A percentile compares a stretch with the other conserved stretches of the same genome.
These are phyloP conservation scores for Philonicus albiceps DNA, from an alignment of 2,888 invertebrate genomes.

Conservation along the genomic window DNA sequence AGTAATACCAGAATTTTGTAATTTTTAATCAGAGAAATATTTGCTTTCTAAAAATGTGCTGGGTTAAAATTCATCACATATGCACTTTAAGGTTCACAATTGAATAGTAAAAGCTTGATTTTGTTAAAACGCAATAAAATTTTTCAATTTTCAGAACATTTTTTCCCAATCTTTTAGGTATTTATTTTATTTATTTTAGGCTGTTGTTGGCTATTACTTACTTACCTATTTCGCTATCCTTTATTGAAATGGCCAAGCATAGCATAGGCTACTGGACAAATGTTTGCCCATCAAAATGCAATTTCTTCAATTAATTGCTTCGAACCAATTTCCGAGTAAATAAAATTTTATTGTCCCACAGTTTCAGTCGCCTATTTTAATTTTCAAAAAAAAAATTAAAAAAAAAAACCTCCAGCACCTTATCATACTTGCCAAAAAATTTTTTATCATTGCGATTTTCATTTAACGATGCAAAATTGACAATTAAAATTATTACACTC, in stretches of 20 bases:
- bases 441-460: not conserved
- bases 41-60: too few relatives aligned
- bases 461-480: not conserved
- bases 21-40: too few relatives aligned
- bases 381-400: not conserved
- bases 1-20: too few relatives aligned
- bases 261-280: not conserved
- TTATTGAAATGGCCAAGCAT: not conserved
- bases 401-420: not conserved
- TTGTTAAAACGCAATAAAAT: not conserved
- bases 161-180: not conserved
- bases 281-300: not conserved
- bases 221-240: not conserved
- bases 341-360: not conserved
- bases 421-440: not conserved
- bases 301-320: not conserved
- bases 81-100: too few relatives aligned
- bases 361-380: not conserved
- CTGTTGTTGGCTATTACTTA: not conserved
- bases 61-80: too few relatives aligned
- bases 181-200: not conserved
- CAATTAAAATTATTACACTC: not conserved
- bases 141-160: not conserved
- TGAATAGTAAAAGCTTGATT: too few relatives aligned
- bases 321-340: not conserved